Evolutionary conservation across 2,113 vertebrate species (phyloP).

Genomic region (Lucifuga dentata): DNA sequence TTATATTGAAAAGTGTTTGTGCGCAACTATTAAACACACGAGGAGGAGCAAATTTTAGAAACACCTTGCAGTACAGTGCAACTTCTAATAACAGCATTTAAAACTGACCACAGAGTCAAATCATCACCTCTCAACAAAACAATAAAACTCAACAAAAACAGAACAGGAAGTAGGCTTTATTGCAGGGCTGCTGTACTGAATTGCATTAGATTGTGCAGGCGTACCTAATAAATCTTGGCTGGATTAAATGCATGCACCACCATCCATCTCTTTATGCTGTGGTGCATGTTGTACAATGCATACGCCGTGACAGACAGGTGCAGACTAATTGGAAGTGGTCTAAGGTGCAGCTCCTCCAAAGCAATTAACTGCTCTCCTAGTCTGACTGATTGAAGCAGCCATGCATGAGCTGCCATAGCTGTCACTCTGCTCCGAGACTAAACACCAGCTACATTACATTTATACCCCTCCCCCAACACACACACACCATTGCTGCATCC

Average conservation of each 20-base stretch:
- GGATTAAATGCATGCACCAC: constrained; percentile 10
- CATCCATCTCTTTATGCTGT: not conserved
- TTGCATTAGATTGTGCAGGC: constrained; percentile 12
- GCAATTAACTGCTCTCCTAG: constrained; percentile 78
- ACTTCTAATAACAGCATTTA: too few species aligned
- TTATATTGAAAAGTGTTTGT: too few species aligned
- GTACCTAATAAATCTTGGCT: constrained; percentile 9
- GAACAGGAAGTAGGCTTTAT: too few species aligned
- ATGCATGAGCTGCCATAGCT: constrained; percentile 56
- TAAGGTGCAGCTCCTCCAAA: constrained; percentile 69
- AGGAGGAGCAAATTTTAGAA: too few species aligned
- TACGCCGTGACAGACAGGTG: constrained; percentile 64
- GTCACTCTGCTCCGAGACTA: constrained; percentile 42
- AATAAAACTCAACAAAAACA: too few species aligned
- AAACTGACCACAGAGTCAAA: too few species aligned
- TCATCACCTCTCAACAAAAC: too few species aligned
- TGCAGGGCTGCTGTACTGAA: too few species aligned
- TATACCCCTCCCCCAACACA: constrained; percentile 4
- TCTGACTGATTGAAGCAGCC: constrained; percentile 73
- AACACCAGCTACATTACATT: constrained; percentile 35
- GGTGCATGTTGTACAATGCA: constrained; percentile 4
- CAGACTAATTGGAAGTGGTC: constrained; percentile 74
- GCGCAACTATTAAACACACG: too few species aligned
- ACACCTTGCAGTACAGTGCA: too few species aligned
- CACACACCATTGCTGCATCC: not conserved